Base-by-base conservation (phyloP, 64 coral and sea anemone genomes). In the Stylophora pistillata region DNA sequence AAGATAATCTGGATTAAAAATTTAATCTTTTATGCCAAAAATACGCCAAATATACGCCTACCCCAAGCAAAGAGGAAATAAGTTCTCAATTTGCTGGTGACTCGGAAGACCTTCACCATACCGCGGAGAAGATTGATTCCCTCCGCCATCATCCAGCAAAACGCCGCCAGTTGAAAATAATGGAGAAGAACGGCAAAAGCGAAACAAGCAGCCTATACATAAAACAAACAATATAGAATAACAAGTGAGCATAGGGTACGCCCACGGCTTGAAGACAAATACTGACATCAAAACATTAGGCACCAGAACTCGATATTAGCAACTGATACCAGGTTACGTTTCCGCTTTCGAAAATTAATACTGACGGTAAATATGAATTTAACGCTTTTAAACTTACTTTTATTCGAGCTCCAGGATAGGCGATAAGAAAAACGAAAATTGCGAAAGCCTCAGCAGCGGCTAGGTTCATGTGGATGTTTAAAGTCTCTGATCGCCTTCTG, bases 131-230 rank as follows among this genome's bases (percentile, higher is more conserved):
- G 90, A 85, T 92, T 92, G 15, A 92, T 56, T 25, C 90, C 90
- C 23, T 92, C 90, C 1, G 86, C 56, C 30, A 92, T 47, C 90
- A 92, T 92, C 90, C 90, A 91, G 60, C 73, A 78, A 31, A 92
- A 92, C 2, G 85, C 71, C 14, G 74, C 90, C 58, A 92, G 20
- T 37, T 86, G 83, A 76, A 72, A 92, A 77, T 92, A 92, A 65
- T 86, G 82, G 1, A 92, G 82, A 25, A 86, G 28, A 41, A 86
- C 55, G 4, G 83, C 89, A 9, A 92, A 21, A 23, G 82, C 82
- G 65, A 58, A 92, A 61, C 90, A 92, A n/a, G 20, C 25, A 59
- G 21, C 90, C 90, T 92, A 29, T 15, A 55, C 18, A 37, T 41
- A 16, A 85, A 60, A 74, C 30, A 85, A 4, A 47, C 0, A 37